Percentiles rank a stretch among this genome's conserved stretches.
phyloP scores from a whole-genome alignment of 2,888 invertebrate species.

The Andrena dorsata region DNA sequence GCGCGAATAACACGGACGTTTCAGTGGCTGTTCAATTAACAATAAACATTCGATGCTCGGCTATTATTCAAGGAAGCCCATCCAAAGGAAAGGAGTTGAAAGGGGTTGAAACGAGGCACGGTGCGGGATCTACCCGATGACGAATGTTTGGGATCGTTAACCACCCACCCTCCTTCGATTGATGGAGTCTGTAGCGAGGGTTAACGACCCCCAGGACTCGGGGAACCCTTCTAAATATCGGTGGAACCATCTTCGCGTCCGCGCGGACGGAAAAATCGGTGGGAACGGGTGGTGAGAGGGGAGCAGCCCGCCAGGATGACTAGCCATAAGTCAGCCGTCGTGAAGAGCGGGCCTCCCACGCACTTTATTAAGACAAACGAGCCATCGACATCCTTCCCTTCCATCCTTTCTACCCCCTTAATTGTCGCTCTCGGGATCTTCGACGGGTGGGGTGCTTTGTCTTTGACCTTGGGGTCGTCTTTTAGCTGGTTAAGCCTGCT shows the following conservation, averaged over 20 bases:
- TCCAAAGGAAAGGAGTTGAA: slow-evolving; percentile 25
- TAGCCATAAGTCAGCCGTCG: slow-evolving; percentile 72
- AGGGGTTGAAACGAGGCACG: slow-evolving; percentile 22
- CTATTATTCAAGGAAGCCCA: slow-evolving; percentile 21
- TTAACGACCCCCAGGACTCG: slow-evolving; percentile 62
- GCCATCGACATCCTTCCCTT: slow-evolving; percentile 39
- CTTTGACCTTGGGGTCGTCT: not conserved
- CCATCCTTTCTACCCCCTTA: slow-evolving; percentile 45
- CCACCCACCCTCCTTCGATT: slow-evolving; percentile 61
- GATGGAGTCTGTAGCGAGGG: slow-evolving; percentile 64
- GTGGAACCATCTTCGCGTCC: slow-evolving; percentile 22
- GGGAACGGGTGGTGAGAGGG: slow-evolving; percentile 44
- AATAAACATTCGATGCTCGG: slow-evolving; percentile 27
- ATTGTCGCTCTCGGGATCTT: slow-evolving; percentile 53
- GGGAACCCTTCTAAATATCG: slow-evolving; percentile 60
- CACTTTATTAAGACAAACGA: slow-evolving; percentile 81
- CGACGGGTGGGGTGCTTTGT: not conserved
- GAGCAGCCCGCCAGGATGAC: slow-evolving; percentile 65
- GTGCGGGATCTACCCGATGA: slow-evolving; percentile 53
- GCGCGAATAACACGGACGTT: not conserved
- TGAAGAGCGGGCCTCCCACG: slow-evolving; percentile 71
- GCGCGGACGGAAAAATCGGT: slow-evolving; percentile 40
- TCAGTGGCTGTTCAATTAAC: slow-evolving; percentile 28
- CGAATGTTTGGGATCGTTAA: slow-evolving; percentile 68
- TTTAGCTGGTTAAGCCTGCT: not conserved